Percentiles rank a stretch among this genome's conserved stretches.
These are phyloP conservation scores for Tinea pellionella DNA, from an alignment of 2,888 invertebrate species.

Conservation along the genomic window DNA sequence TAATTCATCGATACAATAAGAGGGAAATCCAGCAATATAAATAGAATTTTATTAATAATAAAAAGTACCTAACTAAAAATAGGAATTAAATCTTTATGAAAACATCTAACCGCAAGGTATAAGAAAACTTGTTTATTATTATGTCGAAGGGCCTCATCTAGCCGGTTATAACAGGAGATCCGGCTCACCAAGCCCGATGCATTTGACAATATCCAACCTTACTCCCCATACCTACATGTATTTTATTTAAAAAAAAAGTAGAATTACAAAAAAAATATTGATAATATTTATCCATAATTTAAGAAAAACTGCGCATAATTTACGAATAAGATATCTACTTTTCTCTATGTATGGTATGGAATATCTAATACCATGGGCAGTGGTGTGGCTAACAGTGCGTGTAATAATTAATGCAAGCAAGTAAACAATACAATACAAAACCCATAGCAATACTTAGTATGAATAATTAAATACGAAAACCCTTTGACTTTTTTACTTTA, in stretches of 20 bases:
- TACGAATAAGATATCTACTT: neutral
- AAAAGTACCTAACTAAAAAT: too few relatives aligned
- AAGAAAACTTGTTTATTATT: neutral
- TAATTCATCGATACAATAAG: too few relatives aligned
- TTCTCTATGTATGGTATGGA: neutral
- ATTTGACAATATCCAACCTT: neutral
- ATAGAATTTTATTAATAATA: too few relatives aligned
- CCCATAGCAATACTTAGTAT: neutral
- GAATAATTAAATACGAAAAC: neutral
- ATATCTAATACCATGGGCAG: neutral
- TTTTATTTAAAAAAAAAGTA: too few relatives aligned
- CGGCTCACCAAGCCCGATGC: constrained; percentile 3
- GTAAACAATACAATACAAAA: neutral
- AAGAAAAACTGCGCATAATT: neutral
- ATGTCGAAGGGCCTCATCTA: constrained; percentile 4
- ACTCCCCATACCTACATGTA: neutral
- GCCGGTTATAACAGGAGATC: constrained; percentile 4
- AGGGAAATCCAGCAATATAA: too few relatives aligned
- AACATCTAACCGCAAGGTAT: neutral
- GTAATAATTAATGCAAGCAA: neutral
- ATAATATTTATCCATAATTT: neutral
- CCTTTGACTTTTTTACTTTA: neutral
- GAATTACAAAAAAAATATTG: too few relatives aligned
- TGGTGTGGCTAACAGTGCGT: neutral
- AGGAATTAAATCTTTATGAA: neutral